Conservation (phyloP, 1,140 invertebrate species). For the Holcopasites calliopsidis region DNA sequence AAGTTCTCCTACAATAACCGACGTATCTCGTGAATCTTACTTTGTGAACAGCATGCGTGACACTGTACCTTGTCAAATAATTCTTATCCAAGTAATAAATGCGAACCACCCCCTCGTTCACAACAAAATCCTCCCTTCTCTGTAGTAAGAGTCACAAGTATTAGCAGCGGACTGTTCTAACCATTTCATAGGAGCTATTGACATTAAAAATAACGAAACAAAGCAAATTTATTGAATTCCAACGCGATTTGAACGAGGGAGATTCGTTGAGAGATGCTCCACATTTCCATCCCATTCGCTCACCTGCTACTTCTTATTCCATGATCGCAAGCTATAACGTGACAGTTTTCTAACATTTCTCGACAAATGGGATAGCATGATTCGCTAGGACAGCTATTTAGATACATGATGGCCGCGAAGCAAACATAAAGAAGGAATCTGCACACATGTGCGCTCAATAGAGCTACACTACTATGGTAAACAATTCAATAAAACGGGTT, state of each 20-base stretch:
- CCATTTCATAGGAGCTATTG: too few species aligned
- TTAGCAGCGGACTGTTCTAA: too few species aligned
- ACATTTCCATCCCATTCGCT: too few species aligned
- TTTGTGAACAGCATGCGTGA: background rate
- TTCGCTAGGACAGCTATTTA: background rate
- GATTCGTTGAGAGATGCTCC: too few species aligned
- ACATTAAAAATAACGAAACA: too few species aligned
- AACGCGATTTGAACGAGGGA: too few species aligned
- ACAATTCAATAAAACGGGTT: constrained; percentile 18
- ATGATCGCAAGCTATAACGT: background rate
- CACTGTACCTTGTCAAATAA: constrained; percentile 14
- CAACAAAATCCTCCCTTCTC: background rate
- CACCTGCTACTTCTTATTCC: too few species aligned
- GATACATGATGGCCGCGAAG: background rate
- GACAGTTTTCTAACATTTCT: background rate
- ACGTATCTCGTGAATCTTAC: constrained; percentile 2
- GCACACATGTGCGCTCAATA: background rate
- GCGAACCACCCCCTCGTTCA: background rate
- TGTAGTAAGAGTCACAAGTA: background rate
- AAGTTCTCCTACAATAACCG: constrained; percentile 16
- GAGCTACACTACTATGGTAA: background rate
- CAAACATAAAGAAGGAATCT: constrained; percentile 17
- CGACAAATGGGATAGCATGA: background rate
- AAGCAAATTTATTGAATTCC: too few species aligned
- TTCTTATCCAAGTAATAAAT: constrained; percentile 23